Percentiles rank a stretch among this genome's conserved stretches.
These are phyloP conservation scores for Octopus sinensis DNA, from an alignment of 1,140 invertebrate species.

Conservation along the genomic window DNA sequence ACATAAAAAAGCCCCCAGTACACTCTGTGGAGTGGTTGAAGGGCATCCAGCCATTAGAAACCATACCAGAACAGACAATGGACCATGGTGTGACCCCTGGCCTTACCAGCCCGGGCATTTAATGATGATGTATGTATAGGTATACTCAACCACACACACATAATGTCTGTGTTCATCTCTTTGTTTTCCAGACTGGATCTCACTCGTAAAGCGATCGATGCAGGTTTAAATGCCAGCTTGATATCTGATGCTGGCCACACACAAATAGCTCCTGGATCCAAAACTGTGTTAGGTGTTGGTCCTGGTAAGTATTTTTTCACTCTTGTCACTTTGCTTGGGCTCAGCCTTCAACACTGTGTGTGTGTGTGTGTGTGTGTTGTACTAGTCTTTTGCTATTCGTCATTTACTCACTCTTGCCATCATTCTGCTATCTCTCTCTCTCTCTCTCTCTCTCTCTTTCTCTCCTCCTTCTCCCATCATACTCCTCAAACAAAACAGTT, in stretches of 20 bases:
- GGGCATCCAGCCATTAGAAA: no score
- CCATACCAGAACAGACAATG: no score
- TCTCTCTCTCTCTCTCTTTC: not conserved
- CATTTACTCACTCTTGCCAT: not conserved
- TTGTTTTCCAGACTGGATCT: slow-evolving; percentile 59
- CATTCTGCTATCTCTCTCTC: not conserved
- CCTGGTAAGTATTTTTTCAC: slow-evolving; percentile 56
- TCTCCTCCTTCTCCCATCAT: not conserved
- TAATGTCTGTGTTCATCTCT: not conserved
- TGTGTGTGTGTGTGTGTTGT: not conserved
- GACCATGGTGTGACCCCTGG: no score
- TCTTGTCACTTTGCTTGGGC: not conserved
- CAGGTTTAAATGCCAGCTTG: slow-evolving; percentile 70
- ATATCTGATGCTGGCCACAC: slow-evolving; percentile 87
- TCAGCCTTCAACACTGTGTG: not conserved
- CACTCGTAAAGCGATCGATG: slow-evolving; percentile 66
- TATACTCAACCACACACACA: no score
- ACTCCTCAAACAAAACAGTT: no score
- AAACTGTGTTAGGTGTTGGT: slow-evolving; percentile 87
- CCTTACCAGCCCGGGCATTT: no score
- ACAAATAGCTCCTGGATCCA: slow-evolving; percentile 79
- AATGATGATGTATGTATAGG: no score
- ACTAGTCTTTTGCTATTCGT: not conserved
- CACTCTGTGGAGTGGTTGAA: no score
- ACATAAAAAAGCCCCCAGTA: no score